Conservation (phyloP, 2,113 vertebrate genomes). For the Equus quagga region DNA sequence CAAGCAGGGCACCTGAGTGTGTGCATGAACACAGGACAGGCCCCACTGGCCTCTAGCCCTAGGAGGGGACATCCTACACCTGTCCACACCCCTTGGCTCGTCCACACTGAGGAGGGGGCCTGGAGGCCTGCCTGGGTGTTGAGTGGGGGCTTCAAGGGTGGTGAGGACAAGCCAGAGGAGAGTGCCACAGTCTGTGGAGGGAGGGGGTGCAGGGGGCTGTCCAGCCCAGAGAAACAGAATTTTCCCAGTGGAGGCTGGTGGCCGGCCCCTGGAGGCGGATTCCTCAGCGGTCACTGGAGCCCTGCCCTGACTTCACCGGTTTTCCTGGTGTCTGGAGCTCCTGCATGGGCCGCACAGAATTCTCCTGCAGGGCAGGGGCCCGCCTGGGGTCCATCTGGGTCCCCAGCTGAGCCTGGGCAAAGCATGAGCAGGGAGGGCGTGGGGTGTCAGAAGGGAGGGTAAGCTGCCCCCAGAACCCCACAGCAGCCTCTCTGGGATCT, state of each 20-base stretch:
- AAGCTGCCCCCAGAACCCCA: too few relatives aligned
- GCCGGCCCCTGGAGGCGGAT: neutral
- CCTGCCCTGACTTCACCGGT: neutral
- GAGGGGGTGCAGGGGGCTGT: neutral
- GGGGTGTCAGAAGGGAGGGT: neutral
- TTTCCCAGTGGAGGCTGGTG: neutral
- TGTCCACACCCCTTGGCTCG: neutral
- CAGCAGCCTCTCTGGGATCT: fast-evolving
- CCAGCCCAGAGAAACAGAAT: neutral
- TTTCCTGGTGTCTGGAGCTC: neutral
- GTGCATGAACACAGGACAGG: neutral
- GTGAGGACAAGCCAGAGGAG: too few relatives aligned
- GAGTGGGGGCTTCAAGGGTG: neutral
- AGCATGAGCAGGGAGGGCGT: neutral
- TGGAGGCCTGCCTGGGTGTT: fast-evolving
- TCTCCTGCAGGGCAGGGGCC: neutral
- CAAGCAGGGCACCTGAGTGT: neutral
- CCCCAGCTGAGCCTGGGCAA: neutral
- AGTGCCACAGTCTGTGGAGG: too few relatives aligned
- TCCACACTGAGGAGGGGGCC: neutral
- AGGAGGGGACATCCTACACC: neutral
- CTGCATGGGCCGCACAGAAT: too few relatives aligned
- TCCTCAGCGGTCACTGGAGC: neutral
- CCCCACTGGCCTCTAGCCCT: neutral
- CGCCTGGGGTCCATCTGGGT: too few relatives aligned